Conservation (phyloP, 2,888 invertebrate species). For the Andrena bucephala region DNA sequence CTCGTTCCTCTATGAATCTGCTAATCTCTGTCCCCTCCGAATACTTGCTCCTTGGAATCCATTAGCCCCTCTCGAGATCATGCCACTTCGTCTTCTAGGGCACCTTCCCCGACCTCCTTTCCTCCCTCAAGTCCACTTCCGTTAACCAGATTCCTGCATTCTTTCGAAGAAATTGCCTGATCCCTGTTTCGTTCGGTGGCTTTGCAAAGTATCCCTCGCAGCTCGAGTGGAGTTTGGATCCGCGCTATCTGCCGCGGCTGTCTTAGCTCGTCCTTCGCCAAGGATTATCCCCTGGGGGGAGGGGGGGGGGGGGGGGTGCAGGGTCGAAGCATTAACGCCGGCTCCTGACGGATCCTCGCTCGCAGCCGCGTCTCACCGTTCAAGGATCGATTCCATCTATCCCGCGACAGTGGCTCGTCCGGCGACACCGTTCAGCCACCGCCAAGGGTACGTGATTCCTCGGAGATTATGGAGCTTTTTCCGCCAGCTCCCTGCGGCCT, state of each 20-base stretch:
- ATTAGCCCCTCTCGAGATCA: not conserved
- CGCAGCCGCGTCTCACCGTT: slow-evolving; percentile 18
- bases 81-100: not conserved
- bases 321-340: slow-evolving; percentile 28
- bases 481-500: not conserved
- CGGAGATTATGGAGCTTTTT: slow-evolving; percentile 15
- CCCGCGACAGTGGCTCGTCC: not conserved
- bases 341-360: slow-evolving; percentile 30
- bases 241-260: not conserved
- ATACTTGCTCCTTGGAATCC: not conserved
- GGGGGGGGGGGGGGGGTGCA: not conserved
- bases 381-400: slow-evolving; percentile 30
- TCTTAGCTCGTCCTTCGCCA: not conserved
- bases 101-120: too few relatives aligned
- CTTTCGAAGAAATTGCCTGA: too few relatives aligned
- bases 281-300: slow-evolving; percentile 15
- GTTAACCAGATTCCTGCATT: too few relatives aligned
- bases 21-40: slow-evolving; percentile 4
- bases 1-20: not conserved
- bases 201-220: not conserved
- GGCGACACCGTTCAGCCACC: too few relatives aligned
- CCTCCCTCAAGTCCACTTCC: too few relatives aligned
- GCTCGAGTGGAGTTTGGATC: not conserved
- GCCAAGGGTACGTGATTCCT: not conserved
- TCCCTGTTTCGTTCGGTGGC: too few relatives aligned